A percentile compares a stretch with the other conserved stretches of the same genome.
Conservation (phyloP, 2,888 invertebrate species). For the Gandaritis pyraliata region DNA sequence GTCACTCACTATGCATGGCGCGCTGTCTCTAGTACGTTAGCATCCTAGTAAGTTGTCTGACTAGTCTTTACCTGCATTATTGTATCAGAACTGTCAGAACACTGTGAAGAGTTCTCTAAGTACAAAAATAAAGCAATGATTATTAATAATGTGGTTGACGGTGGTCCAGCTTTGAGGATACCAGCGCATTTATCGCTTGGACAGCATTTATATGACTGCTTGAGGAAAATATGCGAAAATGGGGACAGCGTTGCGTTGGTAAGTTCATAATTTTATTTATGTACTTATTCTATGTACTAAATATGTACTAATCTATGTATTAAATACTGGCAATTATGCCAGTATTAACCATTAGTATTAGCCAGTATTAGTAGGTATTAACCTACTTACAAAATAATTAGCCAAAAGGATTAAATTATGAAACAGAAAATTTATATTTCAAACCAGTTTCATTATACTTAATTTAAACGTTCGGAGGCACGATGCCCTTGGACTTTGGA, state of each 20-base stretch:
- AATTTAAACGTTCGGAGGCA: not conserved
- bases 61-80: not conserved
- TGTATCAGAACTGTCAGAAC: not conserved
- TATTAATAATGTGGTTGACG: conserved; percentile 60
- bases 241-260: conserved; percentile 58
- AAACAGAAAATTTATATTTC: no score
- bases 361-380: no score
- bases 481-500: conserved; percentile 12
- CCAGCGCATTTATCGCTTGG: conserved; percentile 64
- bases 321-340: no score
- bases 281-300: no score
- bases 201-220: conserved; percentile 59
- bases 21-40: not conserved
- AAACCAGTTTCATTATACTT: no score
- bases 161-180: conserved; percentile 55
- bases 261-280: conserved; percentile 33
- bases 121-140: conserved; percentile 46
- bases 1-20: not conserved
- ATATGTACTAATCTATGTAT: no score
- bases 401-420: no score
- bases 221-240: conserved; percentile 47
- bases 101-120: not conserved
- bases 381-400: no score
- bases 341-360: no score
- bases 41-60: not conserved